Conservation (phyloP, 1,140 invertebrate genomes). For the Bombus fervidus region DNA sequence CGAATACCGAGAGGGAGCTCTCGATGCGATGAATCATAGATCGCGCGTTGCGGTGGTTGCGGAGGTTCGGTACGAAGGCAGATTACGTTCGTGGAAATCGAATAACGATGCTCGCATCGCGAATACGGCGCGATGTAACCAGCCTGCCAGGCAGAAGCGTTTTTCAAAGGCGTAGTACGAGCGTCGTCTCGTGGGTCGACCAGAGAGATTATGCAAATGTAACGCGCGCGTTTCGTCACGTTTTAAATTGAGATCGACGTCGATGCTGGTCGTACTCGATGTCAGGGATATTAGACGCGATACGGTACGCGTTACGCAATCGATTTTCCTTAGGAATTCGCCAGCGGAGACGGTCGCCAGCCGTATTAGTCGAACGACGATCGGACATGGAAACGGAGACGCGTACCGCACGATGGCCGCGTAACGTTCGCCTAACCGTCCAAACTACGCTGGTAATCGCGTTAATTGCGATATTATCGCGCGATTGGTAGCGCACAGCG, state of each 20-base stretch:
- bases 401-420: neutral
- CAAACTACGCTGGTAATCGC: neutral
- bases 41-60: neutral
- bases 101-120: neutral
- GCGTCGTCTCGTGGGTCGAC: neutral
- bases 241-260: slow-evolving; percentile 23
- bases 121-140: neutral
- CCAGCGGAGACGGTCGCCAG: neutral
- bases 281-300: slow-evolving; percentile 29
- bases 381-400: neutral
- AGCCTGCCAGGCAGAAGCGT: too few relatives aligned
- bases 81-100: slow-evolving; percentile 20
- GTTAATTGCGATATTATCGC: slow-evolving; percentile 17
- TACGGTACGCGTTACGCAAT: neutral
- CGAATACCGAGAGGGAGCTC: neutral
- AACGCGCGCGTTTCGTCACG: slow-evolving; percentile 21
- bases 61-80: neutral
- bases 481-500: neutral
- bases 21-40: neutral
- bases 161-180: neutral
- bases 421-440: neutral
- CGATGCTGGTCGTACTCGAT: neutral
- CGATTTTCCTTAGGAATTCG: neutral
- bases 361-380: neutral
- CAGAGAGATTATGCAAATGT: slow-evolving; percentile 8